Conservation (phyloP, 2,888 invertebrate species). For the Lepidonotus clava region DNA sequence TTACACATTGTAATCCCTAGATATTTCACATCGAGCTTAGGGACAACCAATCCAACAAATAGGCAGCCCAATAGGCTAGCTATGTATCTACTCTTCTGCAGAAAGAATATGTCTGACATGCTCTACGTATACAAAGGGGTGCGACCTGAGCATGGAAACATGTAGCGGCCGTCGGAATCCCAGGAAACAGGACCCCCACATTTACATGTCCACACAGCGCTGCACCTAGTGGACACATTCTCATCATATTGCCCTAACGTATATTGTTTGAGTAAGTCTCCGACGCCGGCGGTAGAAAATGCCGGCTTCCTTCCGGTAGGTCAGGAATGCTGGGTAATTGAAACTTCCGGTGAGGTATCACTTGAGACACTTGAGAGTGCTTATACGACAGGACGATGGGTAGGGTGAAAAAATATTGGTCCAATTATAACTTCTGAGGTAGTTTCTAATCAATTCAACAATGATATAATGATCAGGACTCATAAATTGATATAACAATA, state of each 20-base stretch:
- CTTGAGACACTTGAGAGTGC: conserved; percentile 48
- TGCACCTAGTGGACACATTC: neutral
- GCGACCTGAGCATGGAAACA: neutral
- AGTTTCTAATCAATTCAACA: too few species aligned
- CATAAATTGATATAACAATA: too few species aligned
- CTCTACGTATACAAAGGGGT: neutral
- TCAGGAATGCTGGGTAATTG: conserved; percentile 37
- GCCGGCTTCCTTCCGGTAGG: neutral
- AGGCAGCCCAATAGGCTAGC: neutral
- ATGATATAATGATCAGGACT: too few species aligned
- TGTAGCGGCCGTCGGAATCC: neutral
- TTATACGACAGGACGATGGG: neutral
- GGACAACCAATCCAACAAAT: too few species aligned
- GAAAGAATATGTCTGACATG: neutral
- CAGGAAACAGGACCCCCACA: neutral
- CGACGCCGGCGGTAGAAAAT: neutral
- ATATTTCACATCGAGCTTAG: too few species aligned
- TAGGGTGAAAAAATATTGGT: too few species aligned
- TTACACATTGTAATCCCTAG: too few species aligned
- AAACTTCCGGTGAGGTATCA: conserved; percentile 36
- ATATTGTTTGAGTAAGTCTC: neutral
- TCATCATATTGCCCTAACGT: neutral
- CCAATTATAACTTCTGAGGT: too few species aligned
- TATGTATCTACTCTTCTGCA: conserved; percentile 6
- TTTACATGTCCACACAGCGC: conserved; percentile 5